These are phyloP conservation scores for Characodon lateralis DNA, from an alignment of 2,797 vertebrate genomes.

Conservation along the genomic window DNA sequence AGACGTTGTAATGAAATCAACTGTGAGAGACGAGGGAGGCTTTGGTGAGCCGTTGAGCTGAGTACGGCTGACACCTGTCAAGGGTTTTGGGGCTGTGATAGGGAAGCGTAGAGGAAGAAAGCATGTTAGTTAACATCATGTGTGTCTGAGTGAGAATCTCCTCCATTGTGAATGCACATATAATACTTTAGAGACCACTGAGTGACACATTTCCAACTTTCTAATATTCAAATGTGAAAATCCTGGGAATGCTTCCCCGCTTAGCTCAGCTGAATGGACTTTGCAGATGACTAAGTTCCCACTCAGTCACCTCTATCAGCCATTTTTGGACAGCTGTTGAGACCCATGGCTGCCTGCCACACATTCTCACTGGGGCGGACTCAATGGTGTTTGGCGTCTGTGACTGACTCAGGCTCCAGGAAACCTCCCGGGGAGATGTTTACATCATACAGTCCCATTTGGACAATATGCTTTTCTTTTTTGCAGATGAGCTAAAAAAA, in stretches of 20 bases:
- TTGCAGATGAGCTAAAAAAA: slow-evolving; percentile 15
- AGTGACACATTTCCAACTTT: slow-evolving; percentile 55
- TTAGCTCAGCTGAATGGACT: slow-evolving; percentile 34
- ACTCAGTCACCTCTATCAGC: slow-evolving; percentile 62
- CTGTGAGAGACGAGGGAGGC: slow-evolving; percentile 64
- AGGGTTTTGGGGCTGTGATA: slow-evolving; percentile 74
- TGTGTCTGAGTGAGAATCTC: slow-evolving; percentile 36
- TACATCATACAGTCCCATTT: slow-evolving; percentile 57
- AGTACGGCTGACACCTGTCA: slow-evolving; percentile 79
- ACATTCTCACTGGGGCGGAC: slow-evolving; percentile 54
- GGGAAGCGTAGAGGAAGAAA: slow-evolving; percentile 72
- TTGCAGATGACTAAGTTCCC: slow-evolving; percentile 50
- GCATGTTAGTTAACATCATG: slow-evolving; percentile 57
- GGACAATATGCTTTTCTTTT: slow-evolving; percentile 43
- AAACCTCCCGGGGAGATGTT: slow-evolving; percentile 57
- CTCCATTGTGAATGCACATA: slow-evolving; percentile 44
- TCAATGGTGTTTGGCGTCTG: slow-evolving; percentile 58
- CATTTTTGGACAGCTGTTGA: slow-evolving; percentile 64
- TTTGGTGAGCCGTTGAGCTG: slow-evolving; percentile 73
- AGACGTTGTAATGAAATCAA: slow-evolving; percentile 77
- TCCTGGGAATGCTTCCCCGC: slow-evolving; percentile 48
- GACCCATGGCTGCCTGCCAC: slow-evolving; percentile 61
- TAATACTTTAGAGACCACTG: slow-evolving; percentile 48
- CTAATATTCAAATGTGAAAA: slow-evolving; percentile 36
- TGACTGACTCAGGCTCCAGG: slow-evolving; percentile 42